Percentiles rank a stretch among this genome's conserved stretches.
phyloP scores from a whole-genome alignment of 2,797 vertebrate genomes.

The Natrix natrix region DNA sequence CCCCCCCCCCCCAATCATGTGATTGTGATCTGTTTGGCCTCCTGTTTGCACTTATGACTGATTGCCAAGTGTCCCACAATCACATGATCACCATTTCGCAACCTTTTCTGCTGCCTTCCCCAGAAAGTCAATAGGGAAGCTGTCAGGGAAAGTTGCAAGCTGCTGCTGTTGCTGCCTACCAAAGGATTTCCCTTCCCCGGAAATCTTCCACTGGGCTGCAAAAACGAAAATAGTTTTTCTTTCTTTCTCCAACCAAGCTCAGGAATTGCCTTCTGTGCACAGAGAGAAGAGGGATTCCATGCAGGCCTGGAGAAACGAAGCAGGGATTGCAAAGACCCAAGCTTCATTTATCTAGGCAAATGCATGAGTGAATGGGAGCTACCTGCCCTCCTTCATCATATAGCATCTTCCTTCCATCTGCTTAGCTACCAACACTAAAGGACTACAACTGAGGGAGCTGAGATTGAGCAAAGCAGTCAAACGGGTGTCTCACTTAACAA shows the following conservation, averaged over 20 bases:
- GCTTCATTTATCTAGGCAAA: neutral
- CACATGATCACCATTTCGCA: neutral
- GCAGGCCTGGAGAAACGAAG: neutral
- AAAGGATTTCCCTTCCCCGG: neutral
- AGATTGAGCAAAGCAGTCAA: neutral
- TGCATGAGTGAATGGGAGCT: neutral
- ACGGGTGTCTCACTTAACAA: neutral
- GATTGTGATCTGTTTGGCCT: neutral
- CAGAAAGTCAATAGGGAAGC: neutral
- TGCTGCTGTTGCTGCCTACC: neutral
- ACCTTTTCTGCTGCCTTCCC: neutral
- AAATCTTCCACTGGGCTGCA: neutral
- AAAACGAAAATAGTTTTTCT: neutral
- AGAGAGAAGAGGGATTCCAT: neutral
- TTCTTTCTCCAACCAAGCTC: neutral
- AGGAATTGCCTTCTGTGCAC: neutral
- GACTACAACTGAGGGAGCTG: neutral
- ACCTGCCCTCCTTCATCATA: neutral
- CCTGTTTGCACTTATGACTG: neutral
- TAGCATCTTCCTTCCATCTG: neutral
- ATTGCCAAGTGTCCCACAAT: neutral
- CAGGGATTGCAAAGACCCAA: neutral
- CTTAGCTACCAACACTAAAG: neutral
- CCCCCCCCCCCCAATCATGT: neutral
- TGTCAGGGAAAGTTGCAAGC: neutral